A percentile compares a stretch with the other conserved stretches of the same genome.
phyloP scores from a whole-genome alignment of 2,113 vertebrate genomes.

The Rhinopithecus roxellana region DNA sequence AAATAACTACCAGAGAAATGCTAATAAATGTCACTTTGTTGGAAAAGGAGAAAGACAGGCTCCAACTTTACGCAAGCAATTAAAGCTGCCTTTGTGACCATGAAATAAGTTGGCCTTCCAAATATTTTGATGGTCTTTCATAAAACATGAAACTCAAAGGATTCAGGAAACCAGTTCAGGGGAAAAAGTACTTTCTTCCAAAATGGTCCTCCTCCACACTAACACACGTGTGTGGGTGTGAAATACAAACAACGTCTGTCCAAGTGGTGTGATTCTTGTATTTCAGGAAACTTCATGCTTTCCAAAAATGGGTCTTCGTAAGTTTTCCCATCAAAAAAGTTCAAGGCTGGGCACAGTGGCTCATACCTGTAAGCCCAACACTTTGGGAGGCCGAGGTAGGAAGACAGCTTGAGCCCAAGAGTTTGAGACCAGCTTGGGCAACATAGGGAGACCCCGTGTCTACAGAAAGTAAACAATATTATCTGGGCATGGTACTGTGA shows the following conservation, averaged over 20 bases:
- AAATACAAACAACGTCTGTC: neutral
- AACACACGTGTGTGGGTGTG: neutral
- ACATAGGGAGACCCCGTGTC: too few species aligned
- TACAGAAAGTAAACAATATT: too few species aligned
- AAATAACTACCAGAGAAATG: constrained; percentile 79
- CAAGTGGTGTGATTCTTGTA: neutral
- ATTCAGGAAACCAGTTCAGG: neutral
- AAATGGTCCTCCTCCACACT: neutral
- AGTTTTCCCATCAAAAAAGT: neutral
- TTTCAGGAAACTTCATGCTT: neutral
- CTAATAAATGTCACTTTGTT: constrained; percentile 76
- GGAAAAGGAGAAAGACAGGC: constrained; percentile 61
- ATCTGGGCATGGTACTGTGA: too few species aligned
- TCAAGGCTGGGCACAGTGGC: neutral
- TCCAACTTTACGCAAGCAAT: constrained; percentile 52
- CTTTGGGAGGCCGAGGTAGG: too few species aligned
- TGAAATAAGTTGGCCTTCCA: constrained; percentile 67
- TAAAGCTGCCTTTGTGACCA: constrained; percentile 35
- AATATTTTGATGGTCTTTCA: constrained; percentile 65
- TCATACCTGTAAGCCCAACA: too few species aligned
- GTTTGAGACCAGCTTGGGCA: too few species aligned
- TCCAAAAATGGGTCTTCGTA: neutral
- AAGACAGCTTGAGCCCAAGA: too few species aligned
- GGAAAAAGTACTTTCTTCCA: neutral
- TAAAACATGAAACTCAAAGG: constrained; percentile 34